Conservation (phyloP, 2,888 invertebrate species). For the Palloptera scutellata region DNA sequence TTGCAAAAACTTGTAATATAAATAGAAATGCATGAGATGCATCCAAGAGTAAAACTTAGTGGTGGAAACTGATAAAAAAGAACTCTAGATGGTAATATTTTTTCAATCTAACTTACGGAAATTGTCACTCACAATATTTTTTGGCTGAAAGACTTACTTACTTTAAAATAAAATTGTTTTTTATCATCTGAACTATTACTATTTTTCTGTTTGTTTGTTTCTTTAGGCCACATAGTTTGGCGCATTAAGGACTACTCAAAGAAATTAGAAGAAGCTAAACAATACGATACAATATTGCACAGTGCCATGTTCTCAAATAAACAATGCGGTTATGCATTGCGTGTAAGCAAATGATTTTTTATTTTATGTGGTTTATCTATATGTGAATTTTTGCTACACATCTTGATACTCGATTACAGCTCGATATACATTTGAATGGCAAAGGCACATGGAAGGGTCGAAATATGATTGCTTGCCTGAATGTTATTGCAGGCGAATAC, state of each 20-base stretch:
- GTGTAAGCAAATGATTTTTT: slow-evolving; percentile 64
- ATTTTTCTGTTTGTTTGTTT: background rate
- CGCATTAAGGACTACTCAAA: slow-evolving; percentile 72
- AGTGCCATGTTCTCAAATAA: slow-evolving; percentile 76
- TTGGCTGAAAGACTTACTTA: too few species aligned
- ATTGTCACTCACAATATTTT: too few species aligned
- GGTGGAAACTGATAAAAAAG: too few species aligned
- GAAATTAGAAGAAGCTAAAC: slow-evolving; percentile 74
- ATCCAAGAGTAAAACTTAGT: too few species aligned
- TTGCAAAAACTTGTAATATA: too few species aligned
- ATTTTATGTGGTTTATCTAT: background rate
- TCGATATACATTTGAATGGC: slow-evolving; percentile 76
- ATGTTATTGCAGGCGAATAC: slow-evolving; percentile 75
- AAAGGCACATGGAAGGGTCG: slow-evolving; percentile 80
- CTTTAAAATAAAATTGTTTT: too few species aligned
- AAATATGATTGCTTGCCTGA: slow-evolving; percentile 74
- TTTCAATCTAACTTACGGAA: too few species aligned
- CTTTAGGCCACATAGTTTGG: slow-evolving; percentile 72
- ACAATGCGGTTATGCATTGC: slow-evolving; percentile 77
- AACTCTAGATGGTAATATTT: too few species aligned
- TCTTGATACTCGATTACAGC: slow-evolving; percentile 59
- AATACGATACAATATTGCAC: slow-evolving; percentile 70
- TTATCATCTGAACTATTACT: too few species aligned
- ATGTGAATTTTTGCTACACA: background rate
- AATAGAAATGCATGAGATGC: too few species aligned